Conservation (phyloP, 2,797 vertebrate species). For the Limnodromus scolopaceus region DNA sequence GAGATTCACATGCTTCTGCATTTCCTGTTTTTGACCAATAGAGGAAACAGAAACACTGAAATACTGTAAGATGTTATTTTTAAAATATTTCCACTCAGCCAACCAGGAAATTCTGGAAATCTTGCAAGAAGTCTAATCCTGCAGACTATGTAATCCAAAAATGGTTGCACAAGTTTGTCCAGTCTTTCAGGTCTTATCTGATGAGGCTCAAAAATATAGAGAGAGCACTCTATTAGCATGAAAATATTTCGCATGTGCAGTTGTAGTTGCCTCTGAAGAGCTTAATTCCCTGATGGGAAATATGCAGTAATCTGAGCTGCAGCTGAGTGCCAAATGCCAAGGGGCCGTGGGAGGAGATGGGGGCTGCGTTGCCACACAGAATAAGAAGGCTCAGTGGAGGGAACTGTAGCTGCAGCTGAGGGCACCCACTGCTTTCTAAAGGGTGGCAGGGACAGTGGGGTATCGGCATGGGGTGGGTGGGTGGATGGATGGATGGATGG, state of each 20-base stretch:
- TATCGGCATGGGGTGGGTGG: fast-evolving
- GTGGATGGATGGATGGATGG: not conserved
- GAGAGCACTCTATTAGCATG: not conserved
- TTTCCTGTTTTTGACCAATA: conserved; percentile 75
- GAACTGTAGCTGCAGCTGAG: not conserved
- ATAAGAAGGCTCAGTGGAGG: fast-evolving
- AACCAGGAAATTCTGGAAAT: conserved; percentile 76
- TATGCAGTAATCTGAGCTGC: not conserved
- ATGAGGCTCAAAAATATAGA: not conserved
- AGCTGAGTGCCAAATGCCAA: not conserved
- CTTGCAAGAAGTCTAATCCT: conserved; percentile 61
- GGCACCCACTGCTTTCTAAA: not conserved
- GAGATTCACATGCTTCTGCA: conserved; percentile 66
- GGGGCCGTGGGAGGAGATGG: not conserved
- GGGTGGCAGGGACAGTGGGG: not conserved
- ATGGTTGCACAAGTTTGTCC: conserved; percentile 1
- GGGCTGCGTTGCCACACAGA: not conserved
- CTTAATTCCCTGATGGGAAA: conserved; percentile 20
- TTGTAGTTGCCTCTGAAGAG: not conserved
- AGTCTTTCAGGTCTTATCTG: conserved; percentile 31
- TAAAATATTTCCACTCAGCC: conserved; percentile 62
- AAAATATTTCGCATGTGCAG: not conserved
- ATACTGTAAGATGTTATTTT: conserved; percentile 75
- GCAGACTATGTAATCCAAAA: conserved; percentile 28
- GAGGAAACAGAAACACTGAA: conserved; percentile 76